Evolutionary conservation across 37 sponge, comb jelly and placozoan species (phyloP).

Genomic region (Aphrocallistes beatrix): DNA sequence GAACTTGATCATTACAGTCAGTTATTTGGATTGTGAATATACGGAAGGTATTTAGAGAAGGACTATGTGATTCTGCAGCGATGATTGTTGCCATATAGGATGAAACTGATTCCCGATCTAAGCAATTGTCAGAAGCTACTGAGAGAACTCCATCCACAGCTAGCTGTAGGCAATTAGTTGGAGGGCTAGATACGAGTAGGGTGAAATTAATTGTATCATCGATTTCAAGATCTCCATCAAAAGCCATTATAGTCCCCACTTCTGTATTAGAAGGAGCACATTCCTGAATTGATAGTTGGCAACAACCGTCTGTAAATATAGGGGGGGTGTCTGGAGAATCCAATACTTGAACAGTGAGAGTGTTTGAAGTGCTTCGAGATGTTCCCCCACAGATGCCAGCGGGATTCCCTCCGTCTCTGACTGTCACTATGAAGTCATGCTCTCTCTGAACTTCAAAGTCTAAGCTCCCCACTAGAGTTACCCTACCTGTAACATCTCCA

Average conservation of each 20-base stretch:
- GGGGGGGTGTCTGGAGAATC: conserved; percentile 8
- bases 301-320: not conserved
- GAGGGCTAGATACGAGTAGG: not conserved
- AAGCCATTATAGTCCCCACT: not conserved
- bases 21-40: not conserved
- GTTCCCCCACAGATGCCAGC: not conserved
- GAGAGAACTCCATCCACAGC: not conserved
- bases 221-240: not conserved
- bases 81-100: not conserved
- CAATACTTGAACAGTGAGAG: not conserved
- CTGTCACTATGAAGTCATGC: not conserved
- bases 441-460: not conserved
- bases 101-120: not conserved
- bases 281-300: not conserved
- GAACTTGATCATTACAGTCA: not conserved
- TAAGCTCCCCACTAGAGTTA: not conserved
- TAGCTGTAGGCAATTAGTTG: not conserved
- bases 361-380: not conserved
- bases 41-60: not conserved
- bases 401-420: not conserved
- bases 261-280: not conserved
- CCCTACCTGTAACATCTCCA: not conserved
- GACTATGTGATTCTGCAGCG: not conserved
- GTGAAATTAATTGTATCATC: not conserved
- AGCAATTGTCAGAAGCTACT: not conserved